Evolutionary conservation across 1,140 invertebrate genomes (phyloP).

Genomic region (Bombus difficillimus): DNA sequence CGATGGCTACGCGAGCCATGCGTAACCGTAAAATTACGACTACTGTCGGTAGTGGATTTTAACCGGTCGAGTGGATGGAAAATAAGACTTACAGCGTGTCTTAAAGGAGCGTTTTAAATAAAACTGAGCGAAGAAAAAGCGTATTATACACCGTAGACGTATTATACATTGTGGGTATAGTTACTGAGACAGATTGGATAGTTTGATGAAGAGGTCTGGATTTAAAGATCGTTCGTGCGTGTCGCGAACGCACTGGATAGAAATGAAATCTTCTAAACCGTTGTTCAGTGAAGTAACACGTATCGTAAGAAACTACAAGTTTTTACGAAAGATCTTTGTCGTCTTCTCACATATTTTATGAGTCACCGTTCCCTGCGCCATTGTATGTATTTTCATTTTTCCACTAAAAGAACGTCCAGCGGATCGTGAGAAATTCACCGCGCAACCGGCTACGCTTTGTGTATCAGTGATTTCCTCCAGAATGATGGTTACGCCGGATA

Average conservation of each 20-base stretch:
- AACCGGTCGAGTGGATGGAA: not conserved
- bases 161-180: not conserved
- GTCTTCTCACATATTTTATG: slow-evolving; percentile 58
- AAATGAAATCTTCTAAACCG: not conserved
- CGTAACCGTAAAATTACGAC: slow-evolving; percentile 45
- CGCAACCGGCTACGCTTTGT: slow-evolving; percentile 37
- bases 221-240: slow-evolving; percentile 5
- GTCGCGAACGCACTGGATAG: not conserved
- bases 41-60: slow-evolving; percentile 19
- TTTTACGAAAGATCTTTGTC: slow-evolving; percentile 18
- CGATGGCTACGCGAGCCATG: slow-evolving; percentile 33
- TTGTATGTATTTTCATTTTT: slow-evolving; percentile 55
- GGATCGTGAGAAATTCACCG: slow-evolving; percentile 65
- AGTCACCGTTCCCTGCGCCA: slow-evolving; percentile 22
- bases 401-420: slow-evolving; percentile 54
- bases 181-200: not conserved
- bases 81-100: not conserved
- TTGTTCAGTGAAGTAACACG: not conserved
- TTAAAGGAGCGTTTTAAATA: not conserved
- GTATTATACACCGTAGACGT: not conserved
- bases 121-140: too few relatives aligned
- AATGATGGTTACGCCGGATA: slow-evolving; percentile 63
- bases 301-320: not conserved
- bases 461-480: slow-evolving; percentile 48
- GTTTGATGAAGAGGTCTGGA: not conserved